Percentiles rank a stretch among this genome's conserved stretches.
phyloP scores from a whole-genome alignment of 2,888 invertebrate genomes.

The Bugula neritina region DNA sequence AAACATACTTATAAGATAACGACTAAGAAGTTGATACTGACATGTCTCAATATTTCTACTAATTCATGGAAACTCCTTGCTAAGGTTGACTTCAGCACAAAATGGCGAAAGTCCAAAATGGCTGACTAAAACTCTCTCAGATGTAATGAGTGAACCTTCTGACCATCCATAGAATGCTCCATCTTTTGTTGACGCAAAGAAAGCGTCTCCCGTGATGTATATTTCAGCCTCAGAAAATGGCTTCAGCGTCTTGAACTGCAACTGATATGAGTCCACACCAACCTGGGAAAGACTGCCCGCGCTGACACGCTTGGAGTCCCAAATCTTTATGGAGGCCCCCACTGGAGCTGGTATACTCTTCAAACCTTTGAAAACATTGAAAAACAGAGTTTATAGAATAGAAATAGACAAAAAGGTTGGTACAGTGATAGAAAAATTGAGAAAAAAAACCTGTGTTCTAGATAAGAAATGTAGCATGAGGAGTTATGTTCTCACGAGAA shows the following conservation, averaged over 20 bases:
- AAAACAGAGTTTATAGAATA: too few species aligned
- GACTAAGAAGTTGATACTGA: too few species aligned
- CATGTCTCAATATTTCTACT: too few species aligned
- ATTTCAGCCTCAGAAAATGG: not conserved
- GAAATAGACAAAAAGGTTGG: too few species aligned
- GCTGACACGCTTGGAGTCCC: not conserved
- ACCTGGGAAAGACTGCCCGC: not conserved
- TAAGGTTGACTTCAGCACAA: not conserved
- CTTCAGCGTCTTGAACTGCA: not conserved
- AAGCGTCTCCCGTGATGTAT: constrained; percentile 5
- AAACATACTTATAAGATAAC: too few species aligned
- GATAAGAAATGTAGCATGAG: too few species aligned
- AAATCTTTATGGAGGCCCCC: not conserved
- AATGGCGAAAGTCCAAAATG: not conserved
- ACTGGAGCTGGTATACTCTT: not conserved
- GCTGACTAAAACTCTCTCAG: not conserved
- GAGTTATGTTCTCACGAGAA: too few species aligned
- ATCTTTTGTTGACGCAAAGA: not conserved
- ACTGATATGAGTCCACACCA: not conserved
- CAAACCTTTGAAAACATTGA: not conserved
- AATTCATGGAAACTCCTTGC: not conserved
- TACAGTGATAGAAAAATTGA: too few species aligned
- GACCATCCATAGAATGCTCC: not conserved
- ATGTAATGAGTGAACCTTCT: not conserved
- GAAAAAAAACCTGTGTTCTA: too few species aligned